Conservation (phyloP, 1,140 invertebrate genomes). For the Drosophila aff. region DNA sequence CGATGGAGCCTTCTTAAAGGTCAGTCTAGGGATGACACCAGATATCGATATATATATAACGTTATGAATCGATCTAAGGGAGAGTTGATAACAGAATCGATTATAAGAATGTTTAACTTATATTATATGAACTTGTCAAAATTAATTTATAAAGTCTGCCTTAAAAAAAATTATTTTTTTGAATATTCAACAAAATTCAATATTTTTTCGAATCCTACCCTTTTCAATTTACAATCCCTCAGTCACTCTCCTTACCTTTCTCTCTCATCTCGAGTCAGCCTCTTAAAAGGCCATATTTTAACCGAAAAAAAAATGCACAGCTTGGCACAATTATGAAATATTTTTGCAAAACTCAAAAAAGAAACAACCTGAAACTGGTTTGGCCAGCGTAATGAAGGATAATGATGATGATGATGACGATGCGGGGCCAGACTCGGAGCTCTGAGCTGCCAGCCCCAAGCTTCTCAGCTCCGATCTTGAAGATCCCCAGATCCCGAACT, state of each 20-base stretch:
- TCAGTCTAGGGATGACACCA: constrained; percentile 33
- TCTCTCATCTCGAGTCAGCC: constrained; percentile 11
- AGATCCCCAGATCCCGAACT: constrained; percentile 17
- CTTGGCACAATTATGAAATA: constrained; percentile 84
- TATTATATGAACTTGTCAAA: no score
- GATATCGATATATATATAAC: neutral
- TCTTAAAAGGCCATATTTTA: constrained; percentile 74
- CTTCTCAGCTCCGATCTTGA: constrained; percentile 11
- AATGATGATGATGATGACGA: constrained; percentile 76
- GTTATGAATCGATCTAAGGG: accelerated
- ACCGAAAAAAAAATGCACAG: constrained; percentile 66
- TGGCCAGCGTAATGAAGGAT: constrained; percentile 76
- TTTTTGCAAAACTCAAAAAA: constrained; percentile 60
- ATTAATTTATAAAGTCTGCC: neutral
- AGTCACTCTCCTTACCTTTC: neutral
- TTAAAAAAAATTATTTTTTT: no score
- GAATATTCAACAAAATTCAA: neutral
- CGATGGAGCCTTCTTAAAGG: constrained; percentile 50
- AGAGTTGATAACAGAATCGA: neutral
- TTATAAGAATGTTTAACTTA: no score
- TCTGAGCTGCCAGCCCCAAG: constrained; percentile 18
- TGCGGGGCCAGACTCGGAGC: constrained; percentile 34
- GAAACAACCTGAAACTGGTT: constrained; percentile 60
- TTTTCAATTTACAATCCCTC: neutral
- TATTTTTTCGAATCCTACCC: neutral